Percentiles rank a stretch among this genome's conserved stretches.
Evolutionary conservation across 2,797 vertebrate genomes (phyloP).

Genomic region (Clarias laeviceps): DNA sequence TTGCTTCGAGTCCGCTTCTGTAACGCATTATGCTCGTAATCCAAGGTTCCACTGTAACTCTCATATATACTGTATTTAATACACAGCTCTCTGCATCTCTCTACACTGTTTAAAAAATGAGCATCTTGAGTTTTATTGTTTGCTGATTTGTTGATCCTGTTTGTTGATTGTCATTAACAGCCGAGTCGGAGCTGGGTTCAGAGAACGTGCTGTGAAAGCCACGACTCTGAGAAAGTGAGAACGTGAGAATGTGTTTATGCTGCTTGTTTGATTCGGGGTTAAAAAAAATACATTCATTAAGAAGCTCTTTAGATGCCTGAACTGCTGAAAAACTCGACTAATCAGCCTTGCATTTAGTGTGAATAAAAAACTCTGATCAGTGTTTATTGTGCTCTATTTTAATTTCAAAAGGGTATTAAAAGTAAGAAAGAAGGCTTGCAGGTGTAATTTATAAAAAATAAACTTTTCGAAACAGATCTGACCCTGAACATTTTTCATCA

Average conservation of each 20-base stretch:
- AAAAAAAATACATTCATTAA: conserved; percentile 63
- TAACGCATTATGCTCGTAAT: no score
- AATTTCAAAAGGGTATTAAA: conserved; percentile 23
- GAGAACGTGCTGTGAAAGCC: conserved; percentile 17
- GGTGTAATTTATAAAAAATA: not conserved
- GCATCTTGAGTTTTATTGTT: not conserved
- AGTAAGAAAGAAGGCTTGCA: conserved; percentile 10
- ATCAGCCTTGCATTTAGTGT: conserved; percentile 59
- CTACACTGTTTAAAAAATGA: not conserved
- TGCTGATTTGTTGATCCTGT: not conserved
- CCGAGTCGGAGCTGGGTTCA: not conserved
- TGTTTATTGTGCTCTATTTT: conserved; percentile 8
- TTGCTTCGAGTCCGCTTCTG: no score
- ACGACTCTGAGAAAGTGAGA: conserved; percentile 55
- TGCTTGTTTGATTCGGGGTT: conserved; percentile 55
- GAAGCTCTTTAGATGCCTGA: conserved; percentile 66
- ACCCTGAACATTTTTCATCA: not conserved
- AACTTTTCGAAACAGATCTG: not conserved
- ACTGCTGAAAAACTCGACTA: conserved; percentile 56
- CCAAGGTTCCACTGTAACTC: no score
- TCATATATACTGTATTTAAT: not conserved
- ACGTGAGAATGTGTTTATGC: conserved; percentile 63
- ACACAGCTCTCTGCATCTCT: not conserved
- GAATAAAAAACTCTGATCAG: conserved; percentile 36
- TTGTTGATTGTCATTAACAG: conserved; percentile 20